Evolutionary conservation across 2,888 invertebrate species (phyloP).

Genomic region (Charanyca ferruginea): DNA sequence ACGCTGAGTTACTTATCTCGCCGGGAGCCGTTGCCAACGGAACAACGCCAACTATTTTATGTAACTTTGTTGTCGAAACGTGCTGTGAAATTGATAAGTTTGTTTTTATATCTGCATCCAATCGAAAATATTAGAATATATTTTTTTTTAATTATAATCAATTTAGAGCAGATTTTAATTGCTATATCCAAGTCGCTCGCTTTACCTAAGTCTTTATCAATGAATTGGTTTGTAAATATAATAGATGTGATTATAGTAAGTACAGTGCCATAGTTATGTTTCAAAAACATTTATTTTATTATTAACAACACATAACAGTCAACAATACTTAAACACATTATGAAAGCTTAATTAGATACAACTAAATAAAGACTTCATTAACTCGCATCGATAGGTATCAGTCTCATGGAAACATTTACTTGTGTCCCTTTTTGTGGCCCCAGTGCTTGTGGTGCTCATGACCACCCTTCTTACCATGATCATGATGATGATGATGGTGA

Average conservation of each 20-base stretch:
- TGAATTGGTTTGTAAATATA: slow-evolving; percentile 10
- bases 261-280: slow-evolving; percentile 32
- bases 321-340: slow-evolving; percentile 78
- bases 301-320: slow-evolving; percentile 83
- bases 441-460: slow-evolving; percentile 95
- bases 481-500: slow-evolving; percentile 94
- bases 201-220: slow-evolving; percentile 8
- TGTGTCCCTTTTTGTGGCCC: slow-evolving; percentile 92
- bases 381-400: slow-evolving; percentile 67
- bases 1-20: slow-evolving; percentile 86
- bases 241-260: no score
- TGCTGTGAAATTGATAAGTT: slow-evolving; percentile 84
- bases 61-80: slow-evolving; percentile 89
- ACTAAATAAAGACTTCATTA: slow-evolving; percentile 79
- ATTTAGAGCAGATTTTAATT: slow-evolving; percentile 24
- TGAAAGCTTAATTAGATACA: slow-evolving; percentile 79
- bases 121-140: slow-evolving; percentile 56
- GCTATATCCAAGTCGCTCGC: slow-evolving; percentile 14
- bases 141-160: slow-evolving; percentile 36
- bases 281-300: slow-evolving; percentile 69
- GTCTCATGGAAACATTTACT: slow-evolving; percentile 70
- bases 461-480: slow-evolving; percentile 95
- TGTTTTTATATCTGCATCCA: slow-evolving; percentile 73
- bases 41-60: slow-evolving; percentile 85
- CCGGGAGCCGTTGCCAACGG: slow-evolving; percentile 86